Percentiles rank a stretch among this genome's conserved stretches.
These are phyloP conservation scores for Rhaphigaster nebulosa DNA, from an alignment of 2,888 invertebrate genomes.

Conservation along the genomic window DNA sequence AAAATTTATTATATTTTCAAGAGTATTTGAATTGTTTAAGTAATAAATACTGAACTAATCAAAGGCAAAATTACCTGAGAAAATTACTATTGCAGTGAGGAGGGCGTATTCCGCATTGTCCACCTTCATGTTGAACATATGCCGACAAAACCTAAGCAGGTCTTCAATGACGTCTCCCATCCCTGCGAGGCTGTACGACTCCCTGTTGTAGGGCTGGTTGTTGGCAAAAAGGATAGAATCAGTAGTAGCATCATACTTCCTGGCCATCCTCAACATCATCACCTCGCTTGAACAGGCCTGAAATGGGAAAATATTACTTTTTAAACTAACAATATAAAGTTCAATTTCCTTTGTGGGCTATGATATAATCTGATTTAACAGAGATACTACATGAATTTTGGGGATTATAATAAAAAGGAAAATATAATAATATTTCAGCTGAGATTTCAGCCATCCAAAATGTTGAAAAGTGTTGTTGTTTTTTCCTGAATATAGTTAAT, in stretches of 20 bases:
- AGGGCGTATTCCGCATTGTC: constrained; percentile 98
- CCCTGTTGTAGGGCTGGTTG: constrained; percentile 94
- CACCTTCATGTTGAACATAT: constrained; percentile 94
- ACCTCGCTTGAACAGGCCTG: constrained; percentile 97
- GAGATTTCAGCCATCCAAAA: too few species aligned
- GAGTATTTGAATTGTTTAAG: not conserved
- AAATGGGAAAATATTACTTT: constrained; percentile 64
- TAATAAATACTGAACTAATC: not conserved
- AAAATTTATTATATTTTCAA: too few species aligned
- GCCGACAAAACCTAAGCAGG: constrained; percentile 93
- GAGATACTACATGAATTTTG: too few species aligned
- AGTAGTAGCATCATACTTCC: constrained; percentile 92
- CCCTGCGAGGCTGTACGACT: constrained; percentile 94
- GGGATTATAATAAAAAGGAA: too few species aligned
- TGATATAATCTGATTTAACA: too few species aligned
- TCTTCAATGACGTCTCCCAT: constrained; percentile 96
- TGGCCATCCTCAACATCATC: constrained; percentile 96
- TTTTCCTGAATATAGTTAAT: too few species aligned
- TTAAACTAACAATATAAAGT: not conserved
- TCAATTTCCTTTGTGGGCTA: too few species aligned
- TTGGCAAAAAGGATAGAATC: constrained; percentile 97
- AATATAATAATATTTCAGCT: too few species aligned
- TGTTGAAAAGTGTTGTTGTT: too few species aligned
- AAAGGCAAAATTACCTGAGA: constrained; percentile 81
- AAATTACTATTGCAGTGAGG: constrained; percentile 96